Evolutionary conservation across 2,888 invertebrate genomes (phyloP).

Genomic region (Nomada fucata): DNA sequence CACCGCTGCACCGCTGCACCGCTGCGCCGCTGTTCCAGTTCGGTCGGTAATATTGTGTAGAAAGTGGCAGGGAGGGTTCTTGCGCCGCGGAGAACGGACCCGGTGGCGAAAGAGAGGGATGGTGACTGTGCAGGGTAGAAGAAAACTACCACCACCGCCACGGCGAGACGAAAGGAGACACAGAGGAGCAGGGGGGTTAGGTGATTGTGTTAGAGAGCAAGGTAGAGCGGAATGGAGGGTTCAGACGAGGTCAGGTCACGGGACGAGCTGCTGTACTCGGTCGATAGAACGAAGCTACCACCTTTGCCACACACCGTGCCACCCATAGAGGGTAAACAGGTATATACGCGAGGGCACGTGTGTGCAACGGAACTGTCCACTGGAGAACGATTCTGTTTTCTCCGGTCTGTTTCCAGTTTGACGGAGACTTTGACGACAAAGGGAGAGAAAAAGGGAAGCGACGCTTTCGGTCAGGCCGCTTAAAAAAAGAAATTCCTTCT

Average conservation of each 20-base stretch:
- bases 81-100: constrained; percentile 46
- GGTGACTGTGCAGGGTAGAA: constrained; percentile 41
- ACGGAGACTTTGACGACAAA: no score
- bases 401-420: no score
- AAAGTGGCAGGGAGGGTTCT: constrained; percentile 63
- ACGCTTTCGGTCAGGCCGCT: no score
- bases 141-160: constrained; percentile 24
- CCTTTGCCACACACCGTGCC: constrained; percentile 62
- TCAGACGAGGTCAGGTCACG: constrained; percentile 84
- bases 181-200: constrained; percentile 39
- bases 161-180: constrained; percentile 2
- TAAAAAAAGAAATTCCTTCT: no score
- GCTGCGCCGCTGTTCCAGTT: constrained; percentile 62
- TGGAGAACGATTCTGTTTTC: no score
- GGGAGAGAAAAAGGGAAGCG: no score
- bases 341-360: constrained; percentile 35
- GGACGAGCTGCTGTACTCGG: constrained; percentile 75
- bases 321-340: constrained; percentile 64
- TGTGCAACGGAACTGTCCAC: neutral
- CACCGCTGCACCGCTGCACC: constrained; percentile 53
- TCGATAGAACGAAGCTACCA: constrained; percentile 77
- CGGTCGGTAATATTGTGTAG: constrained; percentile 66
- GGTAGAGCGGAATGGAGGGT: constrained; percentile 78
- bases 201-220: constrained; percentile 79
- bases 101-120: constrained; percentile 40